A percentile compares a stretch with the other conserved stretches of the same genome.
phyloP scores from a whole-genome alignment of 2,113 vertebrate species.

The Odontesthes bonariensis region DNA sequence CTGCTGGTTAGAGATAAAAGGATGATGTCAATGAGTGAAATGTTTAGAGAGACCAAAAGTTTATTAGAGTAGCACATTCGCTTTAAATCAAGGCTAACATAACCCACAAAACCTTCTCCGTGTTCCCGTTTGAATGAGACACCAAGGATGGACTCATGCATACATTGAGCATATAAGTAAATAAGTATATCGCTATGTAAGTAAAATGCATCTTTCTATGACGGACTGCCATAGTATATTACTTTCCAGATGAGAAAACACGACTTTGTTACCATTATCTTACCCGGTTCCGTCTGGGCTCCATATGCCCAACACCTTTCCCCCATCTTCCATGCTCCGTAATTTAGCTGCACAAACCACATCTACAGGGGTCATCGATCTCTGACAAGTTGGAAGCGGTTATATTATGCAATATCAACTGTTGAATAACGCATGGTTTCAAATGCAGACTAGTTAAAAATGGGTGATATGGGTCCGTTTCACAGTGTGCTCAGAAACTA shows the following conservation, averaged over 20 bases:
- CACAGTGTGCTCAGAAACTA: neutral
- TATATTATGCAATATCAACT: slow-evolving; percentile 68
- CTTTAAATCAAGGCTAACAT: no score
- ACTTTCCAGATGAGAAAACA: slow-evolving; percentile 49
- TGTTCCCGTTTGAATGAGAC: slow-evolving; percentile 32
- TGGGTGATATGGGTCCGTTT: neutral
- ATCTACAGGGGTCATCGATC: slow-evolving; percentile 75
- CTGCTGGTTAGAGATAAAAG: no score
- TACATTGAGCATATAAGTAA: neutral
- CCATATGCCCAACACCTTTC: slow-evolving; percentile 75
- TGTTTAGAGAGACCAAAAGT: no score
- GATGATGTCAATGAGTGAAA: no score
- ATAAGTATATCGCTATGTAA: no score
- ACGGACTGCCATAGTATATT: slow-evolving; percentile 28
- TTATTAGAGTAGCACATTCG: neutral
- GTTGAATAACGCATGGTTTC: slow-evolving; percentile 49
- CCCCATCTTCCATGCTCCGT: slow-evolving; percentile 77
- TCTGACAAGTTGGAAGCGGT: slow-evolving; percentile 58
- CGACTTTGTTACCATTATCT: slow-evolving; percentile 53
- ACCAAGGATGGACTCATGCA: slow-evolving; percentile 27
- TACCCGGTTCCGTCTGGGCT: slow-evolving; percentile 48
- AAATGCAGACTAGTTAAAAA: slow-evolving; percentile 60
- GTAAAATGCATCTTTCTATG: slow-evolving; percentile 1
- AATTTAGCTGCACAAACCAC: slow-evolving; percentile 77
- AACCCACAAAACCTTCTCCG: neutral